Percentiles rank a stretch among this genome's conserved stretches.
phyloP scores from a whole-genome alignment of 2,113 vertebrate genomes.

The Ibidorhyncha struthersii region DNA sequence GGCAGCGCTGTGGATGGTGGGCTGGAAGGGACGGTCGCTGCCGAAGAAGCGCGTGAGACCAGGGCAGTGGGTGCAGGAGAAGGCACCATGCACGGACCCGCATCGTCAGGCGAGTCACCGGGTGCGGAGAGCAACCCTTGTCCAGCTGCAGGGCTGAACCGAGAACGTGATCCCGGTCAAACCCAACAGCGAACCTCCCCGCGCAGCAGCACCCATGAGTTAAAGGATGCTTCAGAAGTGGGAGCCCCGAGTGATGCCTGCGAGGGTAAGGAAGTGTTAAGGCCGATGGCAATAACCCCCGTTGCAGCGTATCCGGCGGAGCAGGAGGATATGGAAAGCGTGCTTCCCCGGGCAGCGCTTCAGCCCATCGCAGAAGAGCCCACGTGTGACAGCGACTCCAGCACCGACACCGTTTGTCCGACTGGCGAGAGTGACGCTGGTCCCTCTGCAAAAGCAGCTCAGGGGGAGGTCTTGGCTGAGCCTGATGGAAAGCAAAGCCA shows the following conservation, averaged over 20 bases:
- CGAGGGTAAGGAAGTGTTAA: background rate
- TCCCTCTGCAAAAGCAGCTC: background rate
- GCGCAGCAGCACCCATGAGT: background rate
- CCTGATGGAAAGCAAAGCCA: background rate
- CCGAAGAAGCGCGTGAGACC: background rate
- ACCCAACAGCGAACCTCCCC: background rate
- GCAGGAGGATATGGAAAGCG: background rate
- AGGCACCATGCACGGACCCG: background rate
- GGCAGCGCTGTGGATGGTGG: background rate
- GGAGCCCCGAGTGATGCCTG: background rate
- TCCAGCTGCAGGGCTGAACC: background rate
- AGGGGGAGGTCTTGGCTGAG: background rate
- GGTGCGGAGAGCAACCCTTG: background rate
- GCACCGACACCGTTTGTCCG: background rate
- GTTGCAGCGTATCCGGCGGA: background rate
- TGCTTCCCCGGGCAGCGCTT: background rate
- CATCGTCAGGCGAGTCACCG: background rate
- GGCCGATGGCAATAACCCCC: background rate
- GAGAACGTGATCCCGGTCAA: background rate
- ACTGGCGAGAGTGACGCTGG: accelerated
- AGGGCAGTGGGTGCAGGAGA: background rate
- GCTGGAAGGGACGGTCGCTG: background rate
- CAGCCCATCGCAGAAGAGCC: slow-evolving; percentile 58
- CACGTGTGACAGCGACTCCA: slow-evolving; percentile 42
- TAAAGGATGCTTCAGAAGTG: background rate